Evolutionary conservation across 2,797 vertebrate species (phyloP).

Genomic region (Pangasius macronema): DNA sequence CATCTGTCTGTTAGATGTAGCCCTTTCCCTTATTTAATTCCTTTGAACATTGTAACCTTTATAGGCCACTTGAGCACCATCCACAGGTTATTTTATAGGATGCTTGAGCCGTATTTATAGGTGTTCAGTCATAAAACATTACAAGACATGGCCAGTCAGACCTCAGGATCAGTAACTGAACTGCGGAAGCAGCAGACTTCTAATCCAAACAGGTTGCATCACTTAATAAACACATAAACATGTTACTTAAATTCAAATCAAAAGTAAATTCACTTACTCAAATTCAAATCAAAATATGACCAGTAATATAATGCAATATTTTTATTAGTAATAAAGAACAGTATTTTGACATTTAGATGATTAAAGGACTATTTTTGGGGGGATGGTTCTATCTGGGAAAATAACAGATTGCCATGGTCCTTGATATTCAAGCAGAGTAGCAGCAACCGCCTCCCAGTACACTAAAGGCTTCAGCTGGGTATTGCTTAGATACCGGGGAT

Average conservation of each 20-base stretch:
- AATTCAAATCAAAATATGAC: neutral
- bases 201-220: neutral
- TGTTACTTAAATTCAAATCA: neutral
- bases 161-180: neutral
- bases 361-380: neutral
- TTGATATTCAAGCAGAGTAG: slow-evolving; percentile 1
- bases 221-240: too few species aligned
- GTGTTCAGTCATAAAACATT: slow-evolving; percentile 24
- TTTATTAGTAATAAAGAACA: neutral
- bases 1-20: slow-evolving; percentile 36
- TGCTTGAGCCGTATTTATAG: slow-evolving; percentile 9
- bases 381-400: neutral
- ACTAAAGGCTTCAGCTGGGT: neutral
- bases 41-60: slow-evolving; percentile 12
- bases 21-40: slow-evolving; percentile 1
- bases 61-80: slow-evolving; percentile 48
- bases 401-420: neutral
- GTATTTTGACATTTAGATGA: neutral
- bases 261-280: too few species aligned
- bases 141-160: neutral
- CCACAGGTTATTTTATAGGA: slow-evolving; percentile 5
- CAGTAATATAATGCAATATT: neutral
- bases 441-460: neutral
- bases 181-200: neutral
- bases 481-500: neutral